These are phyloP conservation scores for Meriones psammophilus DNA, from an alignment of 2,797 vertebrate species.

Conservation along the genomic window DNA sequence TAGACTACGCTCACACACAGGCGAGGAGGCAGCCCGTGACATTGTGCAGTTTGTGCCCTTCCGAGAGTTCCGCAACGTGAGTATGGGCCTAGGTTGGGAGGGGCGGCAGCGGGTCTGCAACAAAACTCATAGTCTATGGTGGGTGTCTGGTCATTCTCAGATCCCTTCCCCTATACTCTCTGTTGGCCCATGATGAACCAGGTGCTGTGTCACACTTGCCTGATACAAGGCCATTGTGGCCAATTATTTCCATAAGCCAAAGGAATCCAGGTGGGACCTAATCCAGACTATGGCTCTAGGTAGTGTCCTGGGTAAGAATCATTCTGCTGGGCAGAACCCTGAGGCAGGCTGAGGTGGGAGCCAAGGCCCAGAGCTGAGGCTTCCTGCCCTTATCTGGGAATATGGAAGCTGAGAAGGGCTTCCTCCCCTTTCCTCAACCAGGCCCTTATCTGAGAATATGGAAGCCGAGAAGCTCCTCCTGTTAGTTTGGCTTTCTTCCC, in stretches of 20 bases:
- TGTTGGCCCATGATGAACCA: not conserved
- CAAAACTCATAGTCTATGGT: conserved; percentile 50
- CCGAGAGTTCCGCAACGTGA: conserved; percentile 97
- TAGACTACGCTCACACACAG: conserved; percentile 93
- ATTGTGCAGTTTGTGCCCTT: conserved; percentile 99
- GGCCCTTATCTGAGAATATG: not conserved
- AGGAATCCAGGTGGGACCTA: not conserved
- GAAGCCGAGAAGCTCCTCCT: not conserved
- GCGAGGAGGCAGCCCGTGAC: conserved; percentile 96
- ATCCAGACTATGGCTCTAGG: not conserved
- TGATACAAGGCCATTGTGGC: not conserved
- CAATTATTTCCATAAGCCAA: not conserved
- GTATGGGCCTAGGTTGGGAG: conserved; percentile 83
- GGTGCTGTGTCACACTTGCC: not conserved
- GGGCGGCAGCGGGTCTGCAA: conserved; percentile 75
- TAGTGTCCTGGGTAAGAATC: not conserved
- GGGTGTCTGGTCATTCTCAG: not conserved
- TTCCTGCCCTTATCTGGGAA: not conserved
- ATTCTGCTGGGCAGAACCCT: not conserved
- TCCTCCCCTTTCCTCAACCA: not conserved
- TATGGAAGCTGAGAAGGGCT: not conserved
- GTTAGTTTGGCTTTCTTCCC: not conserved
- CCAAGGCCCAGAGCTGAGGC: not conserved
- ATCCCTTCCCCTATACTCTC: not conserved
- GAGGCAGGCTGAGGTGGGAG: not conserved